phyloP scores from a whole-genome alignment of 2,797 vertebrate species.

The Cossypha polioptera region DNA sequence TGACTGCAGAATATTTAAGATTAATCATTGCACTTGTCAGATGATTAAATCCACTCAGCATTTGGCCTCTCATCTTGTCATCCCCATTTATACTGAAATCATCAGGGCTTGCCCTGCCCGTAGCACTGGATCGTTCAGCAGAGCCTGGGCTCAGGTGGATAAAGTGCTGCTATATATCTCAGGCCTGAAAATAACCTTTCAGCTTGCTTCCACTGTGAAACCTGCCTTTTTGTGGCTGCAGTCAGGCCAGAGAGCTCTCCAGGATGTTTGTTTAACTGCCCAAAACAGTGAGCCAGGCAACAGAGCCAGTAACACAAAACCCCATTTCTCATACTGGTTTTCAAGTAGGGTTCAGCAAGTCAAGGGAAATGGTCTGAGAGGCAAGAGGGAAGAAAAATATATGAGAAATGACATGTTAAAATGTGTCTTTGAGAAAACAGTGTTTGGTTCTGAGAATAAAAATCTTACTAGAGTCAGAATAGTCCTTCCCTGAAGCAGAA shows the following conservation, averaged over 20 bases:
- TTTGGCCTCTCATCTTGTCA: background rate
- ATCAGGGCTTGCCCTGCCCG: background rate
- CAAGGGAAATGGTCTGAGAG: background rate
- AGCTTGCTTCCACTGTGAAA: background rate
- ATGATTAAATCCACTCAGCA: conserved; percentile 1
- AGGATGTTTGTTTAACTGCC: background rate
- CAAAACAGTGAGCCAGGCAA: background rate
- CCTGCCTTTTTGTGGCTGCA: background rate
- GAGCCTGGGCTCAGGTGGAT: background rate
- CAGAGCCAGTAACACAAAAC: background rate
- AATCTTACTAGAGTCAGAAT: conserved; percentile 6
- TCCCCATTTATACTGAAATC: background rate
- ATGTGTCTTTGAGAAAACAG: background rate
- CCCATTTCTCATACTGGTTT: background rate
- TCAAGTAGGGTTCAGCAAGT: background rate
- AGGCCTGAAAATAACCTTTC: background rate
- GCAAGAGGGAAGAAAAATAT: background rate
- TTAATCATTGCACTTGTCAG: conserved; percentile 26
- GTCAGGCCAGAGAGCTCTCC: background rate
- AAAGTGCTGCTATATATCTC: background rate
- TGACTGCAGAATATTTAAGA: background rate
- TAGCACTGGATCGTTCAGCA: background rate
- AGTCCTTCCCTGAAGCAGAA: conserved; percentile 36
- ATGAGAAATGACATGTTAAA: background rate
- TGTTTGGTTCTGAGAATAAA: conserved; percentile 8